Conservation (phyloP, 1,140 invertebrate genomes). For the Latrodectus geometricus region DNA sequence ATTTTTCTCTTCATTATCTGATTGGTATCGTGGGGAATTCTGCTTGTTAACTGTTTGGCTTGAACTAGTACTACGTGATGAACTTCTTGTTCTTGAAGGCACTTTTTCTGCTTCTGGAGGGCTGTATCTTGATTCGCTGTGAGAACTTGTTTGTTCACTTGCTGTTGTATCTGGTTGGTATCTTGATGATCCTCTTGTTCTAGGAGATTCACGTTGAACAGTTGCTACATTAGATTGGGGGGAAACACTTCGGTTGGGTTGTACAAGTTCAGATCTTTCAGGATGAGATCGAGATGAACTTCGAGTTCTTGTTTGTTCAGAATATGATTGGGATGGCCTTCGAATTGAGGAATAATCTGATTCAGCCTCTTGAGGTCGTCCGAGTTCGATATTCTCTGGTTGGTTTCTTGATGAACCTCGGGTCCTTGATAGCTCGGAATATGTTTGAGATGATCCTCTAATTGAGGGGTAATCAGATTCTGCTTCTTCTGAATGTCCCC, state of each 20-base stretch:
- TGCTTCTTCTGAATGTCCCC: neutral
- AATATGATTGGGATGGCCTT: neutral
- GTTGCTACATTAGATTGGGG: neutral
- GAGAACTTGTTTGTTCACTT: neutral
- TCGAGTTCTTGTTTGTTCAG: neutral
- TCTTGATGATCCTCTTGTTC: neutral
- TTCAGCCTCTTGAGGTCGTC: no score
- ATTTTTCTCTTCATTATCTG: conserved; percentile 3
- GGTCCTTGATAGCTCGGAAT: neutral
- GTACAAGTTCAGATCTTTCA: neutral
- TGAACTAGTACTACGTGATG: neutral
- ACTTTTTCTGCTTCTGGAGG: neutral
- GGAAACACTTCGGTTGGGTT: neutral
- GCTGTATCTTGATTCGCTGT: neutral
- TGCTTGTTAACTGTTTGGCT: neutral
- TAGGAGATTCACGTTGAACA: neutral
- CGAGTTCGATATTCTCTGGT: neutral
- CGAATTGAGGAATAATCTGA: no score
- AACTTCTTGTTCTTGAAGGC: conserved; percentile 7
- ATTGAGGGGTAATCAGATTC: neutral
- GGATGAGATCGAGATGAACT: conserved; percentile 13
- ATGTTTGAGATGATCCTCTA: neutral
- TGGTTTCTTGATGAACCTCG: conserved; percentile 5
- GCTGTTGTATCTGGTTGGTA: conserved; percentile 13
- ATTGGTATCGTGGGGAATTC: conserved; percentile 24